Evolutionary conservation across 2,797 vertebrate genomes (phyloP), one percentile per base, ranked within the genome.

Genomic region (Hippoglossus hippoglossus): DNA sequence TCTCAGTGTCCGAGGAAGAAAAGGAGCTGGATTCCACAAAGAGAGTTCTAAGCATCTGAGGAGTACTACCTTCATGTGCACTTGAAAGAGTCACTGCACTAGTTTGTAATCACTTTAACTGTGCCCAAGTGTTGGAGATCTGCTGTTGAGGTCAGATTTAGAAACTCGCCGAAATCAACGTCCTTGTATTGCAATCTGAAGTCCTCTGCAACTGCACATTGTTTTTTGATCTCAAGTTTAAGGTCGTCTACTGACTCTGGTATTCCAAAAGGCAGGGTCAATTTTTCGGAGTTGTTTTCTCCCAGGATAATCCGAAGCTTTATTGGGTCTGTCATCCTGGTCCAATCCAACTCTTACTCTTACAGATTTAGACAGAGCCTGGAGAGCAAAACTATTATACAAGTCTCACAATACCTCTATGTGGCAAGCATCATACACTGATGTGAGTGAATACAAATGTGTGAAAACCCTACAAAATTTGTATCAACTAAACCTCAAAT

Each of bases 61-160:
- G 10, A 52, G 50, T 52, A 49, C n/a, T 52, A 11, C 50, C 50
- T 52, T n/a, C n/a, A n/a, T n/a, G n/a, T n/a, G 50, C 47, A 49
- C 47, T 21, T 21, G 24, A 5, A 7, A 28, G 26, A 28, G 26
- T 28, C 26, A 28, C 26, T 28, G 6, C 26, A 28, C 26, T 28
- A 28, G 26, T 6, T 28, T 25, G 6, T 15, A 18, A 54, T 54
- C 25, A 54, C 52, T 54, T 26, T 26, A 5, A 54, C 25, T 28
- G 25, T 54, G 6, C 15, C 25, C 5, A 15, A 15, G 25, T 54
- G 1, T 54, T 54, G 22, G 13, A 54, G 13, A 28, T 54, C 25
- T 4, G 25, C 24, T 26, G 52, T 54, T 26, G 52, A 54, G 8
- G 13, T 54, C 24, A 26, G 52, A 16, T 54, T 28, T 2, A 54